Conservation (phyloP, 2,113 vertebrate genomes). For the Taxidea taxus region DNA sequence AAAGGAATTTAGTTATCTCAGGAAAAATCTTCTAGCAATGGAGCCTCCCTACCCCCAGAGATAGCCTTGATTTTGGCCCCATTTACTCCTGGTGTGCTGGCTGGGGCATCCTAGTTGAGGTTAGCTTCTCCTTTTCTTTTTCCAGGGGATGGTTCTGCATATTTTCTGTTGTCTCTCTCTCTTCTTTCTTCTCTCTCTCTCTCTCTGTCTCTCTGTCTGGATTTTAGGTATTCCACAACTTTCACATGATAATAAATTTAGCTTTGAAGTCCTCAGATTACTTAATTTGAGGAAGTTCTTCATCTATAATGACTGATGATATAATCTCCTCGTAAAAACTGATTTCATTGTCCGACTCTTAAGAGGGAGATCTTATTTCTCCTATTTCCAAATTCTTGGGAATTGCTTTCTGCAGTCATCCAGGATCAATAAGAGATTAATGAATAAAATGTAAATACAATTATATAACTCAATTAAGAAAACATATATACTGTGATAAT, state of each 20-base stretch:
- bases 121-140: neutral
- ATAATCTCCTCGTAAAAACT: neutral
- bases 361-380: slow-evolving; percentile 4
- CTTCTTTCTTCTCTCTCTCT: neutral
- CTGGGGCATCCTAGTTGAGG: neutral
- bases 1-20: neutral
- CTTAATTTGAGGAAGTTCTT: neutral
- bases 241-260: neutral
- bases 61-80: neutral
- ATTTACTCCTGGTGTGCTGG: rapidly evolving
- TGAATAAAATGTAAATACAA: neutral
- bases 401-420: neutral
- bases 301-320: neutral
- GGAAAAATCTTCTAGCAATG: neutral
- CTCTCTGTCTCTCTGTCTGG: neutral
- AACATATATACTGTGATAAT: neutral
- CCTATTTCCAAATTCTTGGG: neutral
- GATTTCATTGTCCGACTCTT: neutral
- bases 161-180: neutral
- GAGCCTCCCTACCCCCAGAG: neutral
- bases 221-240: neutral
- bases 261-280: neutral
- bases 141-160: neutral
- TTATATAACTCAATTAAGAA: slow-evolving; percentile 10
- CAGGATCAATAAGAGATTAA: neutral